phyloP scores from a whole-genome alignment of 2,113 vertebrate genomes.

The Panurus biarmicus region DNA sequence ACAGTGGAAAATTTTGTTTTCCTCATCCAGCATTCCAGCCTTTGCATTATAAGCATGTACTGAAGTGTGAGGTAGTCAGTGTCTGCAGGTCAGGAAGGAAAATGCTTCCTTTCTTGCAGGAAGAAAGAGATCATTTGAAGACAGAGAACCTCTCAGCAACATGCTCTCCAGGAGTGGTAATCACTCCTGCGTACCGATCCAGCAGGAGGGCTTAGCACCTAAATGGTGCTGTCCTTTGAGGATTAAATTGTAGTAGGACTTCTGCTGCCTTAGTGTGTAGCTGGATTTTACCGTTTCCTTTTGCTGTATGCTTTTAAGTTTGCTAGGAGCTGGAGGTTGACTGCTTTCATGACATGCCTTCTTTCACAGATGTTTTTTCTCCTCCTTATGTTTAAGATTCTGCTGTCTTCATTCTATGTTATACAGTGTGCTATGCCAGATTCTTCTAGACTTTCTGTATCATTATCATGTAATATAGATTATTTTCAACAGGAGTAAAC shows the following conservation, averaged over 20 bases:
- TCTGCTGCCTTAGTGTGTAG: not conserved
- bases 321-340: not conserved
- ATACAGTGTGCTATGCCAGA: not conserved
- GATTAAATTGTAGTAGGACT: not conserved
- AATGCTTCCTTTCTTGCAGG: not conserved
- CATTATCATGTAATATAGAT: not conserved
- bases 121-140: not conserved
- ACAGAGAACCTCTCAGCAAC: not conserved
- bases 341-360: not conserved
- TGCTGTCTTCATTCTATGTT: not conserved
- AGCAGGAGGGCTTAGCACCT: not conserved
- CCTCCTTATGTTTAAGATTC: not conserved
- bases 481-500: not conserved
- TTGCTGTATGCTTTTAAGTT: not conserved
- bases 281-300: not conserved
- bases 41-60: not conserved
- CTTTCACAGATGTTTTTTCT: not conserved
- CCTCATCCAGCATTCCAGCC: not conserved
- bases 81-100: not conserved
- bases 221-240: not conserved
- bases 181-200: rapidly evolving
- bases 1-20: not conserved
- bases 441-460: not conserved
- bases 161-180: not conserved
- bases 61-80: not conserved